These are phyloP conservation scores for Calidris pugnax DNA, from an alignment of 2,113 vertebrate species.

Conservation along the genomic window DNA sequence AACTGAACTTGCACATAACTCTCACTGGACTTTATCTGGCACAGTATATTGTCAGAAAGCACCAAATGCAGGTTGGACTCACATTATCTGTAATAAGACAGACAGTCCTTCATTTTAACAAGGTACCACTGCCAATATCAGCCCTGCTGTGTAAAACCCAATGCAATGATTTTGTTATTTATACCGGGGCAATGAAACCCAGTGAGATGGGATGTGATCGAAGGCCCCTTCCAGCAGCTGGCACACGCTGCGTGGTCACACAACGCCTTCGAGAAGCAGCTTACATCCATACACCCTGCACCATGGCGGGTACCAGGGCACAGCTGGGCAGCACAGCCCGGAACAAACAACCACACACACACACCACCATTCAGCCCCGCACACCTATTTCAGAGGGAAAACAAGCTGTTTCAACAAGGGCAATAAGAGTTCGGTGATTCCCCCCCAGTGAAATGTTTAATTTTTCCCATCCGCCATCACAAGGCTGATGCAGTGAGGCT, in stretches of 20 bases:
- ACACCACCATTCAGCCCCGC: not conserved
- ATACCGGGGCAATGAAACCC: conserved; percentile 29
- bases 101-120: conserved; percentile 74
- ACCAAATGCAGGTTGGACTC: conserved; percentile 60
- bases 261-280: not conserved
- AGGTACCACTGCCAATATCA: conserved; percentile 62
- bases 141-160: conserved; percentile 44
- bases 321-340: not conserved
- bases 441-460: not conserved
- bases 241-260: not conserved
- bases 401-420: accelerated
- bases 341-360: not conserved
- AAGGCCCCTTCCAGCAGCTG: not conserved
- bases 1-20: conserved; percentile 44
- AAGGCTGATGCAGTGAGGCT: not conserved
- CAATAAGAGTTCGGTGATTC: not conserved
- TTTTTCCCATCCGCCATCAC: not conserved
- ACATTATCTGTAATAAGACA: conserved; percentile 66
- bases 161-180: conserved; percentile 51
- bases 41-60: conserved; percentile 49
- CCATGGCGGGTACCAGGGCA: not conserved
- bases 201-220: not conserved
- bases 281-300: not conserved
- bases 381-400: not conserved
- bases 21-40: conserved; percentile 58